Conservation (phyloP, 92 coral and sea anemone species). For the Heliopora coerulea region DNA sequence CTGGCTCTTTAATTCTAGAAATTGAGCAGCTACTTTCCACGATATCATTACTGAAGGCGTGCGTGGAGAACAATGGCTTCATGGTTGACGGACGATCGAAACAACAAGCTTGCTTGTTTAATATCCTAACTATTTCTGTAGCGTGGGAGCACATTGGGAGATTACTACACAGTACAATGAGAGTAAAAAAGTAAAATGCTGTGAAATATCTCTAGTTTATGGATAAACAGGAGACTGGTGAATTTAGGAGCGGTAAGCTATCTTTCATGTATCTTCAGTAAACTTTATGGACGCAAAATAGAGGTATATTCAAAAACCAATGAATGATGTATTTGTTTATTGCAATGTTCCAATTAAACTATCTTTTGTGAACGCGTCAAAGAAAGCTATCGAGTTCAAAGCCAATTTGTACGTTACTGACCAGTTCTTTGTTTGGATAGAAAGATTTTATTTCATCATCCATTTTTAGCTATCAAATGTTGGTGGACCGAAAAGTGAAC, state of each 20-base stretch:
- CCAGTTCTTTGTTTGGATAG: too few relatives aligned
- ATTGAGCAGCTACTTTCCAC: background rate
- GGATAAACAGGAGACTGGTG: background rate
- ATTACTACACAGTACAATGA: background rate
- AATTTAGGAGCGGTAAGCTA: background rate
- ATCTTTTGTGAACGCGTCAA: too few relatives aligned
- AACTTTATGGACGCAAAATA: too few relatives aligned
- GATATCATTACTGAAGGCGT: background rate
- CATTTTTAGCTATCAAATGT: too few relatives aligned
- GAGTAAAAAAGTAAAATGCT: slow-evolving; percentile 1
- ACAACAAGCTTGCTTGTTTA: slow-evolving; percentile 4
- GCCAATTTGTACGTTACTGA: too few relatives aligned
- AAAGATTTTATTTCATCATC: too few relatives aligned
- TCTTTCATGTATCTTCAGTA: too few relatives aligned
- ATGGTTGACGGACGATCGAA: background rate
- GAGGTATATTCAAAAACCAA: too few relatives aligned
- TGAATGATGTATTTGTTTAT: too few relatives aligned
- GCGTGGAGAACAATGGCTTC: slow-evolving; percentile 2
- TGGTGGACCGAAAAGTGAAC: too few relatives aligned
- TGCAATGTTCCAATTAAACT: too few relatives aligned
- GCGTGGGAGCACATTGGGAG: background rate
- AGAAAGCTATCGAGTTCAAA: too few relatives aligned
- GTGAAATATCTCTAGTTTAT: background rate
- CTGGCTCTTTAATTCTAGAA: background rate
- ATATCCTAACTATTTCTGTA: background rate